Evolutionary conservation across 1,140 invertebrate species (phyloP).

Genomic region (Bursaphelenchus mucronatus): DNA sequence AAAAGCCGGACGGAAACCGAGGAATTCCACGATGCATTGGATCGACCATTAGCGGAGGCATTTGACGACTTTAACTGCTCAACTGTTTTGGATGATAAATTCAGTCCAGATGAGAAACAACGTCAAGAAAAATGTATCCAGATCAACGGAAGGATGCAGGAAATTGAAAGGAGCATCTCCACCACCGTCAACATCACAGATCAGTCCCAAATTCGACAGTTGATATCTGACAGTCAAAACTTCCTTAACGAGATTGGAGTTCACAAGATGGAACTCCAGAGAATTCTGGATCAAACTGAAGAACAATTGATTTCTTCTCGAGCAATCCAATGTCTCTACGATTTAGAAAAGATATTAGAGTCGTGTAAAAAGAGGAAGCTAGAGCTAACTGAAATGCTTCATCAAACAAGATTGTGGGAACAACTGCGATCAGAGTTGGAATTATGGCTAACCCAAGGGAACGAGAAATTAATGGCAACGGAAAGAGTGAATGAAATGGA

Average conservation of each 20-base stretch:
- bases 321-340: constrained; percentile 41
- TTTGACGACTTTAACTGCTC: too few relatives aligned
- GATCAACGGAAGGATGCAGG: constrained; percentile 47
- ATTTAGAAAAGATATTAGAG: constrained; percentile 41
- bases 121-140: constrained; percentile 49
- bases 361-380: constrained; percentile 38
- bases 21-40: background rate
- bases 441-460: constrained; percentile 45
- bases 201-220: constrained; percentile 40
- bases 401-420: constrained; percentile 44
- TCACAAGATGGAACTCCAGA: constrained; percentile 35
- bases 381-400: constrained; percentile 38
- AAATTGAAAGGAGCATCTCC: constrained; percentile 50
- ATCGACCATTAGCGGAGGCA: background rate
- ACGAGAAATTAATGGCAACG: constrained; percentile 32
- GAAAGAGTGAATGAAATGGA: constrained; percentile 33
- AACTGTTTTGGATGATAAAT: constrained; percentile 8
- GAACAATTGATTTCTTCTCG: constrained; percentile 37
- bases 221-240: constrained; percentile 40
- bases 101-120: constrained; percentile 36
- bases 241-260: constrained; percentile 45
- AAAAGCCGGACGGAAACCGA: constrained; percentile 1
- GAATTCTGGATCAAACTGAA: constrained; percentile 39
- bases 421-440: constrained; percentile 36
- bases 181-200: constrained; percentile 53